These are phyloP conservation scores for Plebejus melissa DNA, from an alignment of 2,888 invertebrate genomes.

Conservation along the genomic window DNA sequence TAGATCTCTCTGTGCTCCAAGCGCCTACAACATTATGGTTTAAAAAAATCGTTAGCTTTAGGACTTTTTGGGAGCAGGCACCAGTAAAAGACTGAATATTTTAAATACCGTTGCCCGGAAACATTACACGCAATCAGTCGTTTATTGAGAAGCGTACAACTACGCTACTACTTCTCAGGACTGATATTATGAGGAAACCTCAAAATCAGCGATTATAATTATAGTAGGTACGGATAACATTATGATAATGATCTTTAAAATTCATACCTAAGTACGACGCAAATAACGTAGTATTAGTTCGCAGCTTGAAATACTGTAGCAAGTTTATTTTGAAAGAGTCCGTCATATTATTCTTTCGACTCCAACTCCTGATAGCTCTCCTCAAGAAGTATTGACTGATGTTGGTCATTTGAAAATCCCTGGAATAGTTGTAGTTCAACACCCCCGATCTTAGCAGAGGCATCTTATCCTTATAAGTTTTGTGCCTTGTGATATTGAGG, in stretches of 20 bases:
- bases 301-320: constrained; percentile 66
- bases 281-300: constrained; percentile 63
- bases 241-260: no score
- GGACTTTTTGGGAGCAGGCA: no score
- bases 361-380: constrained; percentile 41
- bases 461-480: constrained; percentile 48
- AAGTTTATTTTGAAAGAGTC: constrained; percentile 45
- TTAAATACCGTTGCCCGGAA: no score
- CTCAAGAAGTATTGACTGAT: constrained; percentile 49
- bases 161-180: no score
- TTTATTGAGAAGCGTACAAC: no score
- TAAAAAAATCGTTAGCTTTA: no score
- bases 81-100: no score
- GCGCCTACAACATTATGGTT: constrained; percentile 44
- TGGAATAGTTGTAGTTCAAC: constrained; percentile 53
- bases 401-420: constrained; percentile 53
- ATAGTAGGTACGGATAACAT: no score
- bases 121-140: no score
- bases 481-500: constrained; percentile 50
- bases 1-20: constrained; percentile 54
- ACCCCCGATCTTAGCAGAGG: constrained; percentile 53
- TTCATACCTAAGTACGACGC: constrained; percentile 55
- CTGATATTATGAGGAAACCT: no score
- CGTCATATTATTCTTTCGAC: constrained; percentile 34
- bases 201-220: no score